These are phyloP conservation scores for Conistra vaccinii DNA, from an alignment of 2,888 invertebrate species.

Conservation along the genomic window DNA sequence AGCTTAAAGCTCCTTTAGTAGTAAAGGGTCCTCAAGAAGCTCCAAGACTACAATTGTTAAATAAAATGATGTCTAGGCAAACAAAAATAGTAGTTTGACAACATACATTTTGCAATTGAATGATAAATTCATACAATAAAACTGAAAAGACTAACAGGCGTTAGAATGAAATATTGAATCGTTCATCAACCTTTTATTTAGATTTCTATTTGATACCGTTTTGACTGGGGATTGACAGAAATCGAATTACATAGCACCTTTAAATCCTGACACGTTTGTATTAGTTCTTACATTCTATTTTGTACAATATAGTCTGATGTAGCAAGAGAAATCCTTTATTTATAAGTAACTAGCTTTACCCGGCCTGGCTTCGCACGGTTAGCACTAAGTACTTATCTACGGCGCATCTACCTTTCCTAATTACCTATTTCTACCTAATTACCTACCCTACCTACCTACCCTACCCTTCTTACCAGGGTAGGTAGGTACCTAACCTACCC, in stretches of 20 bases:
- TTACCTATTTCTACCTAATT: no score
- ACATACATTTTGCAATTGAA: conserved; percentile 11
- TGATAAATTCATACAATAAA: conserved; percentile 14
- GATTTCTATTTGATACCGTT: conserved; percentile 27
- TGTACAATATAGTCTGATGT: no score
- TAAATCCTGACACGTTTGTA: conserved; percentile 1
- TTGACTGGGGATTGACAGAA: conserved; percentile 27
- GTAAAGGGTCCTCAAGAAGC: not conserved
- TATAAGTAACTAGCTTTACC: no score
- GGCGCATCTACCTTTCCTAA: no score
- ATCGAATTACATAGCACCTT: conserved; percentile 22
- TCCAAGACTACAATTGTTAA: no score
- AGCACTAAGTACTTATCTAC: no score
- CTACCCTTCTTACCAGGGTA: no score
- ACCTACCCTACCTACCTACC: no score
- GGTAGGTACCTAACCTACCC: no score
- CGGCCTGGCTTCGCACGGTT: no score
- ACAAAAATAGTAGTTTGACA: not conserved
- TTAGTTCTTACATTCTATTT: no score
- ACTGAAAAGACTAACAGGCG: conserved; percentile 27
- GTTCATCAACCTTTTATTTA: conserved; percentile 31
- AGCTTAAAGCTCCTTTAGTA: not conserved
- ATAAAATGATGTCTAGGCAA: not conserved
- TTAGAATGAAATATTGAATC: conserved; percentile 42
- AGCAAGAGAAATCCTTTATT: no score